These are phyloP conservation scores for Aurelia sp. DNA, from an alignment of 30 jellyfish, hydroid and myxozoan genomes.

Conservation along the genomic window DNA sequence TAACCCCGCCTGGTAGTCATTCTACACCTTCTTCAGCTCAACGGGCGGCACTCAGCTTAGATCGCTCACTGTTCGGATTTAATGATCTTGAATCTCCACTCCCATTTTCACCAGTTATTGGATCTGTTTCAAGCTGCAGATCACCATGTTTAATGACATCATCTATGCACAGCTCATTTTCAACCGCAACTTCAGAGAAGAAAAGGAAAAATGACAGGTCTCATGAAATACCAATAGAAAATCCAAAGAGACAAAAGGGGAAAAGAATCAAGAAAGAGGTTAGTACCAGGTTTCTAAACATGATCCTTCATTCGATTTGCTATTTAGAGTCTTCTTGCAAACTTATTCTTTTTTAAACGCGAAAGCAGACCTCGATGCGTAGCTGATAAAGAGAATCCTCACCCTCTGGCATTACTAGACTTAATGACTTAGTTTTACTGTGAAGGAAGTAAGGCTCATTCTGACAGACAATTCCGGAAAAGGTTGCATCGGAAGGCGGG, in stretches of 20 bases:
- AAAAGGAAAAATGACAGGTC: constrained; percentile 38
- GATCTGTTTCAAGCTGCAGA: neutral
- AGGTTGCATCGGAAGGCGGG: no score
- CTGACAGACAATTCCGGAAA: no score
- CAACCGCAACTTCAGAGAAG: constrained; percentile 22
- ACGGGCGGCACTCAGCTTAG: constrained; percentile 64
- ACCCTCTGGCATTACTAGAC: no score
- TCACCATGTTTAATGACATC: constrained; percentile 33
- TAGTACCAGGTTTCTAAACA: neutral
- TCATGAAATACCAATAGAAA: constrained; percentile 55
- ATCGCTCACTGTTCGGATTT: constrained; percentile 81
- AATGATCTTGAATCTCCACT: constrained; percentile 64
- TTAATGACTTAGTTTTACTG: no score
- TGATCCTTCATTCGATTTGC: no score
- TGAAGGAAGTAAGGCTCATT: no score
- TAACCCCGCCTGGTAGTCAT: constrained; percentile 88
- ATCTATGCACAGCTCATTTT: neutral
- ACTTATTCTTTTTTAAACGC: no score
- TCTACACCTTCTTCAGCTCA: constrained; percentile 80
- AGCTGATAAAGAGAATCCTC: no score
- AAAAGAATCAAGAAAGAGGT: constrained; percentile 60
- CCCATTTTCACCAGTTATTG: constrained; percentile 69
- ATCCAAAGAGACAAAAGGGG: constrained; percentile 53
- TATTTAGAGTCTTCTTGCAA: no score
- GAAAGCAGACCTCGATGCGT: no score